Evolutionary conservation across 2,888 invertebrate genomes (phyloP), one percentile per base, ranked within the genome.

Genomic region (Stramonita haemastoma): DNA sequence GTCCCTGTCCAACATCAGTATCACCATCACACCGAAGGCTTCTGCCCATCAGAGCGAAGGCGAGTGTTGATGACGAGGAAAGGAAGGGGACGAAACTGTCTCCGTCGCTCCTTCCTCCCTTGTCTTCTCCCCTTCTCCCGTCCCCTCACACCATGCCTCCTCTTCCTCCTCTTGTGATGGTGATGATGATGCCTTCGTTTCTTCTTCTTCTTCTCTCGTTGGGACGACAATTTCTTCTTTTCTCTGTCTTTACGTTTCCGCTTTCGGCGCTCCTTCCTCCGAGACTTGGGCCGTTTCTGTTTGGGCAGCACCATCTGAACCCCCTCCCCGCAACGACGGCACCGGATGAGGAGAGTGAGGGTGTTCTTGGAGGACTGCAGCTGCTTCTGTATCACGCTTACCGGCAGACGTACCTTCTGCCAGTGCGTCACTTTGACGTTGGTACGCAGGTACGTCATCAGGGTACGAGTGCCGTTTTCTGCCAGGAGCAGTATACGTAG

Each of bases 351-450:
- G 32, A 91, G 89, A 17, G 85, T 86, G 32, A 91, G 86, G 0
- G 79, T 85, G n/a, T 83, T 70, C 15, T 84, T 57, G 26, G 87
- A 83, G 5, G 86, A 86, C 15, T 88, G 86, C 60, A 91, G 73
- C 29, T 89, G 88, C 32, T 79, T 73, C 88, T 91, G 90, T 1
- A 91, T 87, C 36, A 90, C 13, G 73, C 90, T 88, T 34, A 91
- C 89, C 5, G 91, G 91, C 46, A 91, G 86, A 19, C 89, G 86
- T 32, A 91, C 79, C 79, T 91, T 91, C 87, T 90, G 91, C 91
- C 91, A 91, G 70, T 89, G 85, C 22, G 89, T 91, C 36, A 88
- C 87, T 70, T 87, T 89, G 73, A 91, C 91, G 34, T 79, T 90
- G 36, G 90, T 90, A n/a, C 91, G 81, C 13, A 90, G 86, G 70